These are phyloP conservation scores for Brachyhypopomus occidentalis DNA, from an alignment of 2,113 vertebrate genomes.

Conservation along the genomic window DNA sequence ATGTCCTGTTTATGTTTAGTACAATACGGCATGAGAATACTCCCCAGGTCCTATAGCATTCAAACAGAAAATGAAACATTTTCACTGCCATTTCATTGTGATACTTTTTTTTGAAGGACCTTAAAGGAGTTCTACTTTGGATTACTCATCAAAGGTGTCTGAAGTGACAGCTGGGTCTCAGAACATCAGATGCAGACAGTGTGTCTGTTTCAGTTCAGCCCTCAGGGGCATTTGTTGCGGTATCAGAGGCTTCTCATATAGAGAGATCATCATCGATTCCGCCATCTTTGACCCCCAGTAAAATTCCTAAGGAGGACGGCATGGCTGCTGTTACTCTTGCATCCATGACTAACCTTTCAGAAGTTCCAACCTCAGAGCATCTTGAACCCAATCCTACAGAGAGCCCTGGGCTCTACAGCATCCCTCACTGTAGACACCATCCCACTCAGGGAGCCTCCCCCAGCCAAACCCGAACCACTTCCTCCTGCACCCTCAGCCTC, in stretches of 20 bases:
- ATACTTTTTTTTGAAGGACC: slow-evolving; percentile 39
- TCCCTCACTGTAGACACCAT: neutral
- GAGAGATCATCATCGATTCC: slow-evolving; percentile 24
- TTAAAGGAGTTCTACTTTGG: slow-evolving; percentile 24
- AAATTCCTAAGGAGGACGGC: slow-evolving; percentile 13
- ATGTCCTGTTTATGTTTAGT: slow-evolving; percentile 21
- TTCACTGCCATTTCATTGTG: neutral
- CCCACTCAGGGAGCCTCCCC: neutral
- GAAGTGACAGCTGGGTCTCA: slow-evolving; percentile 32
- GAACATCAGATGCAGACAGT: slow-evolving; percentile 33
- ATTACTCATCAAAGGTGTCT: slow-evolving; percentile 28
- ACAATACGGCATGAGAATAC: neutral
- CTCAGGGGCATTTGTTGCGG: slow-evolving; percentile 26
- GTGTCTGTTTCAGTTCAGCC: slow-evolving; percentile 30
- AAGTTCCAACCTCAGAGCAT: slow-evolving; percentile 18
- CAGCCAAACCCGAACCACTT: slow-evolving; percentile 10
- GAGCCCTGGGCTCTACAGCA: neutral
- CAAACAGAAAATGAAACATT: neutral
- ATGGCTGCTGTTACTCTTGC: slow-evolving; percentile 43
- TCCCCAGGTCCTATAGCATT: neutral
- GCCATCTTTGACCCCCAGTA: slow-evolving; percentile 11
- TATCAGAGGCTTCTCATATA: slow-evolving; percentile 7
- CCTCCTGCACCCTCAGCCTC: neutral
- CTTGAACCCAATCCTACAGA: slow-evolving; percentile 7
- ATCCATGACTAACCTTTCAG: slow-evolving; percentile 25